Evolutionary conservation across 2,797 vertebrate genomes (phyloP).

Genomic region (Choloepus didactylus): DNA sequence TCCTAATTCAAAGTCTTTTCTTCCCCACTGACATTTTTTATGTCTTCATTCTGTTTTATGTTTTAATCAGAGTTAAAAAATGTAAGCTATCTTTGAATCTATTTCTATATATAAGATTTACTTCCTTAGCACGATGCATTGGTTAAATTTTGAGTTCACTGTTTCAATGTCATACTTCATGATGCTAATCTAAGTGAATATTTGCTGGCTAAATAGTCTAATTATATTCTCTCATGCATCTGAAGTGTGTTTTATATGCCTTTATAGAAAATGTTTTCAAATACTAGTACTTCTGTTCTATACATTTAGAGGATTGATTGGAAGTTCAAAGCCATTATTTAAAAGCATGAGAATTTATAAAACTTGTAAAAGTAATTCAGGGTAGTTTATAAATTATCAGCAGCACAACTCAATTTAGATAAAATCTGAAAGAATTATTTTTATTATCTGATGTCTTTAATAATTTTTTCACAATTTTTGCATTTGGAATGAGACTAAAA

Average conservation of each 20-base stretch:
- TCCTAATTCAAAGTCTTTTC: not conserved
- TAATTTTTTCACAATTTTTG: conserved; percentile 41
- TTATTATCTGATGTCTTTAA: not conserved
- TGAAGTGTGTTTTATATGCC: not conserved
- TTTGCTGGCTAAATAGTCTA: not conserved
- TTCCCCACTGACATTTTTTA: too few relatives aligned
- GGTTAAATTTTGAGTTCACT: not conserved
- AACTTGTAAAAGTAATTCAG: not conserved
- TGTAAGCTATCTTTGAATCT: not conserved
- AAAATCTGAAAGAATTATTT: not conserved
- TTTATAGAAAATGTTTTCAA: not conserved
- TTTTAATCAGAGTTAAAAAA: not conserved
- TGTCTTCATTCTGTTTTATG: not conserved
- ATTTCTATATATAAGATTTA: not conserved
- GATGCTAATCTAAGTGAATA: not conserved
- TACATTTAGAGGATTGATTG: not conserved
- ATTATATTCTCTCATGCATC: not conserved
- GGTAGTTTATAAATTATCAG: not conserved
- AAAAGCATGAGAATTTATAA: not conserved
- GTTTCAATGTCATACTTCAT: not conserved
- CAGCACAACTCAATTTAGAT: not conserved
- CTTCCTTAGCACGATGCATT: not conserved
- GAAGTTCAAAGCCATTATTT: conserved; percentile 15
- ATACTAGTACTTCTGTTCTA: not conserved
- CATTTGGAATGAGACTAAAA: conserved; percentile 9